These are phyloP conservation scores for Oeneis ivallda DNA, from an alignment of 2,888 invertebrate genomes.

Conservation along the genomic window DNA sequence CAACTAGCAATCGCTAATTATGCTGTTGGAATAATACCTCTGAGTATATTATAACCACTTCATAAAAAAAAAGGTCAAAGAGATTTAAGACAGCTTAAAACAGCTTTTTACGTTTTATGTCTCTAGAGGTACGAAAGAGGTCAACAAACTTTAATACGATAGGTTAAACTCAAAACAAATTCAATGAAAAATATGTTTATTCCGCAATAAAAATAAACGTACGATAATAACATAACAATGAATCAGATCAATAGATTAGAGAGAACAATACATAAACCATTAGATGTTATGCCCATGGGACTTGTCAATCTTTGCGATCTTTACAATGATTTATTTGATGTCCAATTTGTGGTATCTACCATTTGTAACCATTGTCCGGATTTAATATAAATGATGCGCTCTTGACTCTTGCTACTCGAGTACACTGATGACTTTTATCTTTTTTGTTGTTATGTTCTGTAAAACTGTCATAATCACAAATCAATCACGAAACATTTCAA, in stretches of 20 bases:
- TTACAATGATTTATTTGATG: constrained; percentile 22
- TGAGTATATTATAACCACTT: too few relatives aligned
- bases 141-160: constrained; percentile 10
- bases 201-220: constrained; percentile 4
- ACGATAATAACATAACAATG: constrained; percentile 8
- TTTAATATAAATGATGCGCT: constrained; percentile 12
- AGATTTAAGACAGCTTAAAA: neutral
- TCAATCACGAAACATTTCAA: too few relatives aligned
- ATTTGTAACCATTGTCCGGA: constrained; percentile 20
- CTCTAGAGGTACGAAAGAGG: neutral
- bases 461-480: neutral
- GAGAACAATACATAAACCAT: constrained; percentile 18
- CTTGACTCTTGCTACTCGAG: constrained; percentile 13
- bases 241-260: constrained; percentile 14
- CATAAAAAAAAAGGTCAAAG: neutral
- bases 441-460: neutral
- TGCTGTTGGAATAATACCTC: neutral
- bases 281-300: constrained; percentile 19
- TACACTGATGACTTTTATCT: neutral
- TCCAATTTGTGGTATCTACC: constrained; percentile 15
- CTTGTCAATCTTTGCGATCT: constrained; percentile 20
- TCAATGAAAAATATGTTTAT: neutral
- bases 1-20: too few relatives aligned
- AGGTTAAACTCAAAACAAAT: neutral
- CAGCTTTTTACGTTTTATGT: neutral